These are phyloP conservation scores for Stylophora pistillata DNA, from an alignment of 64 coral and sea anemone genomes.

Conservation along the genomic window DNA sequence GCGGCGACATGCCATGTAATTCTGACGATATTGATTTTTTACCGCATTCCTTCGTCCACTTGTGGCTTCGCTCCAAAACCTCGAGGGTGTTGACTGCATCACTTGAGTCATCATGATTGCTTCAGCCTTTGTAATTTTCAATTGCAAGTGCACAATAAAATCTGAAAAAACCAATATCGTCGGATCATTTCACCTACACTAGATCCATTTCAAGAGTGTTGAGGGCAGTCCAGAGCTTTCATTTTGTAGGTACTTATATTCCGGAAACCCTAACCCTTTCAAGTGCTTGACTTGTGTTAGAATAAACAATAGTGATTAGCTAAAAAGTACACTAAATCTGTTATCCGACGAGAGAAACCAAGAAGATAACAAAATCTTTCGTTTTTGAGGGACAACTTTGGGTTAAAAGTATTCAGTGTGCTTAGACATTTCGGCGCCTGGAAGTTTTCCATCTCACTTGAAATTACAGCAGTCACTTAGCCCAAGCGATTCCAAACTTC, in stretches of 20 bases:
- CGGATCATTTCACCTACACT: neutral
- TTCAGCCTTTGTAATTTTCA: too few relatives aligned
- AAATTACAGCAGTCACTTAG: neutral
- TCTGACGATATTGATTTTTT: neutral
- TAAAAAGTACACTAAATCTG: neutral
- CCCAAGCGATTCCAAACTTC: neutral
- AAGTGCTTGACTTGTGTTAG: neutral
- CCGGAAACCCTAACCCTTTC: neutral
- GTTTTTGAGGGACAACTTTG: neutral
- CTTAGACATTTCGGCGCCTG: neutral
- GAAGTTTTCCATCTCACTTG: neutral
- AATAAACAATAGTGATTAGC: neutral
- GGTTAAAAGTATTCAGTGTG: neutral
- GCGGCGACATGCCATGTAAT: conserved; percentile 27
- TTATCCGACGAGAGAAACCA: neutral
- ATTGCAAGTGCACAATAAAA: neutral
- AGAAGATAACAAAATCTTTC: neutral
- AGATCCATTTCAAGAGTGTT: neutral
- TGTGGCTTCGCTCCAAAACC: neutral
- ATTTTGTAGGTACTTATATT: neutral
- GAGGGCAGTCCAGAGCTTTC: neutral
- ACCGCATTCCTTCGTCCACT: neutral
- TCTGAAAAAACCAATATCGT: neutral
- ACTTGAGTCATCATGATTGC: too few relatives aligned
- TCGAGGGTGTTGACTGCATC: too few relatives aligned